phyloP scores from a whole-genome alignment of 2,888 invertebrate species.

The Dexiosoma caninum region DNA sequence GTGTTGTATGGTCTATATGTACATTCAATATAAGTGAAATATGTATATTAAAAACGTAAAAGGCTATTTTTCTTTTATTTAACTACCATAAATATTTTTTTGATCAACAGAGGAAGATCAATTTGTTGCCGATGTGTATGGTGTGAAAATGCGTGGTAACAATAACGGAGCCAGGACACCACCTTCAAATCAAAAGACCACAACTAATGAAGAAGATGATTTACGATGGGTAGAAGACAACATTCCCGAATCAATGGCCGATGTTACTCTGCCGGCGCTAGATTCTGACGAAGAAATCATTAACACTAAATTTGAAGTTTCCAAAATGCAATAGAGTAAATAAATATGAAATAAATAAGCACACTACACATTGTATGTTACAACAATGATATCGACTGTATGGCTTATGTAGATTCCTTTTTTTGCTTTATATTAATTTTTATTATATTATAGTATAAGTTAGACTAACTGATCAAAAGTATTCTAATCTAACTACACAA shows the following conservation, averaged over 20 bases:
- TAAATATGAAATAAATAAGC: neutral
- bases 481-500: slow-evolving; percentile 43
- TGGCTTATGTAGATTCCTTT: slow-evolving; percentile 28
- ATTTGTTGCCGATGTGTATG: slow-evolving; percentile 91
- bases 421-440: neutral
- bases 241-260: slow-evolving; percentile 87
- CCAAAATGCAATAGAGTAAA: slow-evolving; percentile 87
- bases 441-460: slow-evolving; percentile 4
- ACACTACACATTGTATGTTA: slow-evolving; percentile 7
- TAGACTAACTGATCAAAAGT: slow-evolving; percentile 42
- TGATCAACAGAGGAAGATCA: slow-evolving; percentile 85
- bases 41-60: no score
- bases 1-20: no score
- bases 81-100: neutral
- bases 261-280: slow-evolving; percentile 84
- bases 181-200: slow-evolving; percentile 71
- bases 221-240: slow-evolving; percentile 96
- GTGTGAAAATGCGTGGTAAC: slow-evolving; percentile 85
- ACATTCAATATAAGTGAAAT: no score
- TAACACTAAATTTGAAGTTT: slow-evolving; percentile 91
- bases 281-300: slow-evolving; percentile 90
- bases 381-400: slow-evolving; percentile 41
- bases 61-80: neutral
- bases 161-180: slow-evolving; percentile 77
- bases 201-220: slow-evolving; percentile 84